Evolutionary conservation across 1,140 invertebrate species (phyloP).

Genomic region (Drosophila melanogaster): DNA sequence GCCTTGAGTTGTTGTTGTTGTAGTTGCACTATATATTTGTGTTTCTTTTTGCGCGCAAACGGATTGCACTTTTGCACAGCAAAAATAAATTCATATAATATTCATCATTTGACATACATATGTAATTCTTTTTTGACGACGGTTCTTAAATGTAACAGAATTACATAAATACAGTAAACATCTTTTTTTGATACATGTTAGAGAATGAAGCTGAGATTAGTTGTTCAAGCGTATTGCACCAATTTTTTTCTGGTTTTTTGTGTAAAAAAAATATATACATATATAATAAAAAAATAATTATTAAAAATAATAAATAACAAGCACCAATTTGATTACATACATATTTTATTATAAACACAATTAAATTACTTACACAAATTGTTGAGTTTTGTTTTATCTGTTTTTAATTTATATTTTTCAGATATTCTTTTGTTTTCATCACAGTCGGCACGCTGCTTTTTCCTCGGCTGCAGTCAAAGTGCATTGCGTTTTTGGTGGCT

Average conservation of each 20-base stretch:
- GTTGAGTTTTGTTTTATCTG: background rate
- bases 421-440: constrained; percentile 39
- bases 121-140: too few relatives aligned
- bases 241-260: too few relatives aligned
- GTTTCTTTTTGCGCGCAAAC: constrained; percentile 57
- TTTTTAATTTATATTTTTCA: background rate
- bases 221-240: too few relatives aligned
- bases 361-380: background rate
- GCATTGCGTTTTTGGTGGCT: constrained; percentile 63
- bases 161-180: too few relatives aligned
- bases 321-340: background rate
- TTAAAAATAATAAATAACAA: too few relatives aligned
- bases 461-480: constrained; percentile 55
- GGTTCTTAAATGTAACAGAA: too few relatives aligned
- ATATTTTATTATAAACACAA: background rate
- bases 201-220: too few relatives aligned
- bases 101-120: too few relatives aligned
- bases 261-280: too few relatives aligned
- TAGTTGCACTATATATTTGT: constrained; percentile 62
- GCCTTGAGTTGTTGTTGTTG: constrained; percentile 70
- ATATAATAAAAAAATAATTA: too few relatives aligned
- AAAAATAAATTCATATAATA: background rate
- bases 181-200: too few relatives aligned
- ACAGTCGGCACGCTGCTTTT: background rate
- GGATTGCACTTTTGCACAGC: constrained; percentile 59